These are phyloP conservation scores for Dromococcyx pavoninus DNA, from an alignment of 2,797 vertebrate genomes.

Conservation along the genomic window DNA sequence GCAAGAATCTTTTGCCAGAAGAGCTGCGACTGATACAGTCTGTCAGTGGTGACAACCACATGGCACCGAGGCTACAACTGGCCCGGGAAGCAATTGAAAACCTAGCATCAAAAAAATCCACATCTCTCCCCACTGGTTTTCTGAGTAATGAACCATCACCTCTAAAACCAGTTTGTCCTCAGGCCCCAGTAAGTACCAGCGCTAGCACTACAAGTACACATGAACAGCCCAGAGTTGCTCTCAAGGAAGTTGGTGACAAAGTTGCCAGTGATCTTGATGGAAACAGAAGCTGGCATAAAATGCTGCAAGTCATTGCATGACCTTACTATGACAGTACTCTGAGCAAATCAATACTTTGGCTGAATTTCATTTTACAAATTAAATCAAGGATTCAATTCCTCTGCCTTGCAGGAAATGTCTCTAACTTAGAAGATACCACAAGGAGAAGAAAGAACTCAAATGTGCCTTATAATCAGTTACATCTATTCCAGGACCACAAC, in stretches of 20 bases:
- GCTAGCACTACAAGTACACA: not conserved
- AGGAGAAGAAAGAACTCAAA: constrained; percentile 5
- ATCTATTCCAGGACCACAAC: not conserved
- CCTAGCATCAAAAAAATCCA: not conserved
- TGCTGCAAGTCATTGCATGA: not conserved
- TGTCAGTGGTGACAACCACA: not conserved
- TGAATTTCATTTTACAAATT: constrained; percentile 43
- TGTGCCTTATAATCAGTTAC: not conserved
- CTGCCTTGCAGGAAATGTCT: not conserved
- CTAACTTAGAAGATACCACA: not conserved
- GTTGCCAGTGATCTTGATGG: not conserved
- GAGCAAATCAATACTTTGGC: constrained; percentile 27
- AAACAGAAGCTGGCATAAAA: constrained; percentile 48
- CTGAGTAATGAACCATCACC: not conserved
- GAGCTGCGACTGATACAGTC: not conserved
- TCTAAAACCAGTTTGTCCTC: not conserved
- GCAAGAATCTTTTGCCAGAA: not conserved
- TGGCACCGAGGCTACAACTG: not conserved
- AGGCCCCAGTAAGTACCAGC: not conserved
- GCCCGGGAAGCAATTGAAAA: not conserved
- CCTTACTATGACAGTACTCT: not conserved
- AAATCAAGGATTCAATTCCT: constrained; percentile 6
- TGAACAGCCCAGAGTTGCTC: not conserved
- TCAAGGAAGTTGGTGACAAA: not conserved
- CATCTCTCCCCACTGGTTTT: not conserved